A percentile compares a stretch with the other conserved stretches of the same genome.
Conservation (phyloP, 2,888 invertebrate genomes). For the Rapana venosa region DNA sequence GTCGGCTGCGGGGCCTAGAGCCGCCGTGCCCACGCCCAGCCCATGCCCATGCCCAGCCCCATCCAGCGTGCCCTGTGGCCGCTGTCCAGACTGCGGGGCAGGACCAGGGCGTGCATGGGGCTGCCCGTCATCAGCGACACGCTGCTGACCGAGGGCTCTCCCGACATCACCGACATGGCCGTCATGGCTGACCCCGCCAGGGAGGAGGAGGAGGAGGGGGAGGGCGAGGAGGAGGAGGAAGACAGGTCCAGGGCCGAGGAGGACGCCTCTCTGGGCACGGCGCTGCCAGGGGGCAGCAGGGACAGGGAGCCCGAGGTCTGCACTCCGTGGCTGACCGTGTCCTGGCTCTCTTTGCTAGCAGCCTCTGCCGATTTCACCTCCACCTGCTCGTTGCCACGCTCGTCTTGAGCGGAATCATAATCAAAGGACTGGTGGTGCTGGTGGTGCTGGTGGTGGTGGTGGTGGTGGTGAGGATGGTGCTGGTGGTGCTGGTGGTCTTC, state of each 20-base stretch:
- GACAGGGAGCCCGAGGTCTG: background rate
- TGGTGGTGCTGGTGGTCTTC: slow-evolving; percentile 8
- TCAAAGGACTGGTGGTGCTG: background rate
- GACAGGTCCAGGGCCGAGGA: slow-evolving; percentile 33
- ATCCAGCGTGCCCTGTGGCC: slow-evolving; percentile 25
- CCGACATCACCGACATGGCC: slow-evolving; percentile 28
- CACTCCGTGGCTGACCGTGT: background rate
- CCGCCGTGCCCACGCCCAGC: background rate
- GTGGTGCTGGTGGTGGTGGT: too few species aligned
- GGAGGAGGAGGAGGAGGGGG: slow-evolving; percentile 25
- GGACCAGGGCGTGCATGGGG: slow-evolving; percentile 23
- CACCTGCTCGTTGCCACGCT: background rate
- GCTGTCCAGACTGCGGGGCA: slow-evolving; percentile 1
- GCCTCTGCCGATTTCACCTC: background rate
- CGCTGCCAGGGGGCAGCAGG: background rate
- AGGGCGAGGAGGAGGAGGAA: slow-evolving; percentile 16
- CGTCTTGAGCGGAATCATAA: background rate
- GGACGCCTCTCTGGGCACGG: background rate
- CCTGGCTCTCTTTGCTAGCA: background rate
- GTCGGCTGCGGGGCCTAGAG: slow-evolving; percentile 25
- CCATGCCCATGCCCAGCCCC: slow-evolving; percentile 7
- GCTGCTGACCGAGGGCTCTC: background rate
- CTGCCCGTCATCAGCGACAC: background rate
- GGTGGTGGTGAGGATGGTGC: background rate
- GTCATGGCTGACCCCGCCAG: slow-evolving; percentile 31